These are phyloP conservation scores for Acanthisitta chloris DNA, from an alignment of 2,113 vertebrate species.

Conservation along the genomic window DNA sequence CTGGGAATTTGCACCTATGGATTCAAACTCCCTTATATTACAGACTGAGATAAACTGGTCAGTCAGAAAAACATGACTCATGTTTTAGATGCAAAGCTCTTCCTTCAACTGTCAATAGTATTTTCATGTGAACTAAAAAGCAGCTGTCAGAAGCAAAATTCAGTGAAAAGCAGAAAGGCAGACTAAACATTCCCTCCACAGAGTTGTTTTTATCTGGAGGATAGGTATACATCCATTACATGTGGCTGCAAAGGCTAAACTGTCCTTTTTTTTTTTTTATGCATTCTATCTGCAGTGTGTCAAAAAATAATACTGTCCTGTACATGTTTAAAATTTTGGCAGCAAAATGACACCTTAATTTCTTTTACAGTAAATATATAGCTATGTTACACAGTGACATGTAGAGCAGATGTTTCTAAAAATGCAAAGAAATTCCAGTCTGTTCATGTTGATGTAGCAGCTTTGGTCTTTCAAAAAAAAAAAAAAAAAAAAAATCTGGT, in stretches of 20 bases:
- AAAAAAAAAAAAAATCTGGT: background rate
- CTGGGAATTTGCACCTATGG: background rate
- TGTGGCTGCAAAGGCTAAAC: constrained; percentile 3
- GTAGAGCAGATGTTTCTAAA: constrained; percentile 44
- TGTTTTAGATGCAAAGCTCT: background rate
- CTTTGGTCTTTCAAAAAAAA: constrained; percentile 1
- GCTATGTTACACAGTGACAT: background rate
- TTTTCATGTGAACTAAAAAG: background rate
- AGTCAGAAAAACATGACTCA: background rate
- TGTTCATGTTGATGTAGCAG: background rate
- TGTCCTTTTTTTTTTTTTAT: constrained; percentile 19
- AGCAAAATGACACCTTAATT: constrained; percentile 11
- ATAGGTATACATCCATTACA: background rate
- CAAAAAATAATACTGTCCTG: constrained; percentile 10
- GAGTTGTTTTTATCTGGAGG: constrained; percentile 31
- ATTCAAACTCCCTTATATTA: background rate
- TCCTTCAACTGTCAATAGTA: background rate
- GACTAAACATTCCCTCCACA: constrained; percentile 27
- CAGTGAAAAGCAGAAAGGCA: background rate
- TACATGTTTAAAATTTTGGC: constrained; percentile 20
- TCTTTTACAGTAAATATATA: constrained; percentile 30
- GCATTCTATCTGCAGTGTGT: constrained; percentile 20
- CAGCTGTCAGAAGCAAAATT: background rate
- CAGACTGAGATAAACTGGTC: background rate
- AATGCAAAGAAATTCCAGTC: constrained; percentile 39